A percentile compares a stretch with the other conserved stretches of the same genome.
phyloP scores from a whole-genome alignment of 2,888 invertebrate genomes.

The Agrilus biguttatus region DNA sequence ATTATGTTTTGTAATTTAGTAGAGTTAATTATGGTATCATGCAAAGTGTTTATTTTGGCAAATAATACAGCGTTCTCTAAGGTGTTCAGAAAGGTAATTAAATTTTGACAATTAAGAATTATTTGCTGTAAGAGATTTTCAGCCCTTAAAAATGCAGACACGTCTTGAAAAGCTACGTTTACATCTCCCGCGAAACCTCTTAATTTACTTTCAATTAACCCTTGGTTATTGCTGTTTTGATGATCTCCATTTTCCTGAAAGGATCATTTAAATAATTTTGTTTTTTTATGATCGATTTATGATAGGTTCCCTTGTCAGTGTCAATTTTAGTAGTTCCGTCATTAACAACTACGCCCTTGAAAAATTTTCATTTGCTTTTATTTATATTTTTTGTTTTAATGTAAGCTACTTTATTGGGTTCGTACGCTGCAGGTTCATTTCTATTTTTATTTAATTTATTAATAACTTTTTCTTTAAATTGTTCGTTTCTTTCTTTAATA shows the following conservation, averaged over 20 bases:
- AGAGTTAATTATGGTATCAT: constrained; percentile 6
- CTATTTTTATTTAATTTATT: constrained; percentile 4
- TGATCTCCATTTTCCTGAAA: background rate
- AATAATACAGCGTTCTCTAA: constrained; percentile 12
- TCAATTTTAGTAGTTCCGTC: background rate
- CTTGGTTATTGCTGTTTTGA: constrained; percentile 4
- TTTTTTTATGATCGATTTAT: constrained; percentile 1
- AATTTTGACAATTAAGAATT: constrained; percentile 10
- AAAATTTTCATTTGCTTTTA: constrained; percentile 2
- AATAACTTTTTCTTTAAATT: constrained; percentile 2
- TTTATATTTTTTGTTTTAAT: constrained; percentile 1
- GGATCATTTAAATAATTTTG: background rate
- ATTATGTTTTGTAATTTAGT: constrained; percentile 7
- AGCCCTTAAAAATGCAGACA: constrained; percentile 2
- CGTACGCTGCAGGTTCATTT: background rate
- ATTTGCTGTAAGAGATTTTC: constrained; percentile 8
- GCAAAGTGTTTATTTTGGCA: constrained; percentile 10
- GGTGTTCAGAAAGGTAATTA: constrained; percentile 10
- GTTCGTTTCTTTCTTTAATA: constrained; percentile 1
- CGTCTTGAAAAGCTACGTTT: constrained; percentile 3
- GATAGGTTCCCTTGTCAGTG: background rate
- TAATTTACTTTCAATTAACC: constrained; percentile 6
- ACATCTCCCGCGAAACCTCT: constrained; percentile 2
- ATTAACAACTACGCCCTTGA: background rate
- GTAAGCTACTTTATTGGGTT: background rate